phyloP scores from a whole-genome alignment of 2,113 vertebrate species.

The Caracal caracal region DNA sequence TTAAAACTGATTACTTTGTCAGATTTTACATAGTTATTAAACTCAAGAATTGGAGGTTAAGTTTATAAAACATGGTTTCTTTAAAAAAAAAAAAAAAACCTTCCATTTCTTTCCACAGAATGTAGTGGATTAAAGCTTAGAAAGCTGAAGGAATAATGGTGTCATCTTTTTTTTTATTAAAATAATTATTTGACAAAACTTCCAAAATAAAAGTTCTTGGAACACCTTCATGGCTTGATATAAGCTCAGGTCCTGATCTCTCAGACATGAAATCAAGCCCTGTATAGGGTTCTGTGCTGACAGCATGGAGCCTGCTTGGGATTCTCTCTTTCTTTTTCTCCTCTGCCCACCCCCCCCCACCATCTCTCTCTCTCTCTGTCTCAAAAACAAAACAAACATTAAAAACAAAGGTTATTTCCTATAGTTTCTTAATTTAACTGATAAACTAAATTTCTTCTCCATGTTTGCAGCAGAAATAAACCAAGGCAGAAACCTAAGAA shows the following conservation, averaged over 20 bases:
- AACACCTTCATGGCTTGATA: too few relatives aligned
- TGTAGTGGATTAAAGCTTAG: not conserved
- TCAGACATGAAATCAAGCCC: too few relatives aligned
- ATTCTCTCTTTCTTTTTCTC: too few relatives aligned
- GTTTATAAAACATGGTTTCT: not conserved
- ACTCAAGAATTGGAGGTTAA: not conserved
- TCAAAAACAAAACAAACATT: not conserved
- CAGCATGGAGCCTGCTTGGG: too few relatives aligned
- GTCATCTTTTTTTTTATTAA: not conserved
- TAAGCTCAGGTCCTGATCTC: too few relatives aligned
- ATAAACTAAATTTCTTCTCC: not conserved
- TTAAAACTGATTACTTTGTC: not conserved
- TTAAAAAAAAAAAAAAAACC: not conserved
- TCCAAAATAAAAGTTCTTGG: not conserved
- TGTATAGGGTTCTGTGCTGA: too few relatives aligned
- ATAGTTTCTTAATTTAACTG: not conserved
- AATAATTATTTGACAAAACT: not conserved
- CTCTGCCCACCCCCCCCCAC: too few relatives aligned
- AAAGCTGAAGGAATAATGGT: not conserved
- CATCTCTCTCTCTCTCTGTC: too few relatives aligned
- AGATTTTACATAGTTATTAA: not conserved
- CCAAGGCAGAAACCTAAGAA: not conserved
- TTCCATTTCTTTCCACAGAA: not conserved
- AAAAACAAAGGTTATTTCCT: not conserved
- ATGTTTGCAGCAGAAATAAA: not conserved